Evolutionary conservation across 2,113 vertebrate genomes (phyloP), one percentile per base, ranked within the genome.

Genomic region (Leucoraja erinaceus): DNA sequence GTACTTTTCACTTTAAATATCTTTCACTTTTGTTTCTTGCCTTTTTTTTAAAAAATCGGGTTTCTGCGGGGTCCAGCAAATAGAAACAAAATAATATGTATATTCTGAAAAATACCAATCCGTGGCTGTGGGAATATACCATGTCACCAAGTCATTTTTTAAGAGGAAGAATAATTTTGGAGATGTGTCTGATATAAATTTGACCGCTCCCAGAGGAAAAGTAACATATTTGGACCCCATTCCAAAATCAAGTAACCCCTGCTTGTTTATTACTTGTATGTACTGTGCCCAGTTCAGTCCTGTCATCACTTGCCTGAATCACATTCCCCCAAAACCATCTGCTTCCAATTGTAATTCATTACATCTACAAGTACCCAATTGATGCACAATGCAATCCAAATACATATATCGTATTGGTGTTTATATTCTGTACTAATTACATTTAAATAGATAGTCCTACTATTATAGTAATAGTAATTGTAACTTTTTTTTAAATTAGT

Each of bases 261-360:
- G 61, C n/a, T 68, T 16, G n/a, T 90, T 90, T 38, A 90, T 90
- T 68, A 63, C 14, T 31, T 16, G 31, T 68, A 68, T 90, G 61
- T 59, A 83, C 47, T 25, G 2, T 28, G 47, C 47, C 47, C 79
- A 83, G 54, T 90, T 5, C 63, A 68, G 61, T 68, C 84, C 56
- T 88, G 61, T 68, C 86, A 90, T 90, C 86, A 90, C 86, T 18
- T 68, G 61, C 63, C 28, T 68, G 86, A 33, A 72, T 20, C 70
- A 72, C 61, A 14, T 6, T 28, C 28, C 47, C 56, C 18, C 86
- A 90, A 68, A 90, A 90, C 25, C 61, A 90, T 90, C 86, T 68
- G 86, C 31, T 90, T 90, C 86, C 61, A 90, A 90, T 90, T 90
- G 86, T 33, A 90, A 68, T 68, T 90, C 86, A 90, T 68, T 66